Base-by-base conservation (phyloP, 2,797 vertebrate species). In the Chloroceryle amazona region DNA sequence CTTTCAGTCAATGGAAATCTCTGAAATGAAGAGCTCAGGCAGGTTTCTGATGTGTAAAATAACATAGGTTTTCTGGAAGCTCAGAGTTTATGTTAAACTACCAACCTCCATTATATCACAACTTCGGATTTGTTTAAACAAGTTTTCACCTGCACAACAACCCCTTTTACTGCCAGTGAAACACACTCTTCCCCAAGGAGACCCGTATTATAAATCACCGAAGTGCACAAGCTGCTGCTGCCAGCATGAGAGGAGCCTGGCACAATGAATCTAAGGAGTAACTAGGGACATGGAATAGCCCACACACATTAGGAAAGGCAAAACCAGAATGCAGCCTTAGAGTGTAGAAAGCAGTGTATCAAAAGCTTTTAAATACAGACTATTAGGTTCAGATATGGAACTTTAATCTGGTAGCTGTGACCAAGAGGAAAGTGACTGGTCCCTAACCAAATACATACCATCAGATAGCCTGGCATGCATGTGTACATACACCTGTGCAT, bases 121-220 rank as follows among this genome's bases (percentile, higher is more conserved):
- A 78, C 39, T 92, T 93, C 73, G 93, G 90, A 85, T 96, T 95
- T 92, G 79, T 93, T 97, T 98, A 97, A 98, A 93, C 90, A 95
- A 90, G 92, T 86, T 88, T 97, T 96, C 94, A 98, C 97, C 95
- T 98, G 96, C 94, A 93, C 90, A 92, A 93, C 93, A 81, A 86
- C 86, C 35, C 51, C 74, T 93, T 94, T 93, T 94, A 95, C 85
- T 96, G 51, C 83, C 95, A n/a, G 41, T 90, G 83, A 94, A 96
- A 94, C 86, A 61, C n/a, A 66, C 74, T 84, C 74, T 94, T 96
- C 90, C 94, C 95, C 75, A 90, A 93, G 94, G 89, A 96, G 72
- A 33, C 37, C 23, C 7, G 44, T 49, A 62, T 81, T 96, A 89
- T 93, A 97, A 96, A 90, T 97, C 96, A 96, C 82, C 19, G 1